Evolutionary conservation across 2,888 invertebrate species (phyloP).

Genomic region (Torymus texanus): DNA sequence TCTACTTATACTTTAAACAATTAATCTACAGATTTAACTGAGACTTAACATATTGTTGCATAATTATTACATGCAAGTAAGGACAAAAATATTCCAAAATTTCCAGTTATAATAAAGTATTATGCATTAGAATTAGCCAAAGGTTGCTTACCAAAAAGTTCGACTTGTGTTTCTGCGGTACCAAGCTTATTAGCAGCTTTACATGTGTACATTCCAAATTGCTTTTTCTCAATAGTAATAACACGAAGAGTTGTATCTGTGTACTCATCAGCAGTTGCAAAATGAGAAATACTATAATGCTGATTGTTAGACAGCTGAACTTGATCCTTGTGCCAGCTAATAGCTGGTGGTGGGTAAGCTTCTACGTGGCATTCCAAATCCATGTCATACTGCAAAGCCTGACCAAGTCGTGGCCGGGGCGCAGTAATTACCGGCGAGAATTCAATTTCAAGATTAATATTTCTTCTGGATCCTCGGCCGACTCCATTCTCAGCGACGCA

Average conservation of each 20-base stretch:
- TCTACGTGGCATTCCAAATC: slow-evolving; percentile 95
- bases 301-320: slow-evolving; percentile 90
- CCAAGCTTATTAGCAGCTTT: slow-evolving; percentile 93
- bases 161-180: slow-evolving; percentile 85
- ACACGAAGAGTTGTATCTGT: slow-evolving; percentile 92
- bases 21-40: background rate
- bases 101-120: slow-evolving; percentile 18
- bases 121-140: slow-evolving; percentile 28
- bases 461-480: slow-evolving; percentile 88
- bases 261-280: slow-evolving; percentile 93
- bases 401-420: slow-evolving; percentile 87
- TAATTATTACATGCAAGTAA: slow-evolving; percentile 12
- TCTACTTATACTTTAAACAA: slow-evolving; percentile 59
- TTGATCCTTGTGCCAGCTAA: slow-evolving; percentile 92
- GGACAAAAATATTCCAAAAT: background rate
- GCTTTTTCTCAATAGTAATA: slow-evolving; percentile 92
- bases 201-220: slow-evolving; percentile 91
- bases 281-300: slow-evolving; percentile 93
- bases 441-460: slow-evolving; percentile 93
- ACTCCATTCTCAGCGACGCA: slow-evolving; percentile 95
- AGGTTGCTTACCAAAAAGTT: slow-evolving; percentile 84
- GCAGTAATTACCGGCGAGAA: slow-evolving; percentile 92
- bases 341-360: slow-evolving; percentile 95
- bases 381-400: slow-evolving; percentile 95
- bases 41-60: no score